phyloP scores from a whole-genome alignment of 2,888 invertebrate species.

The Prenolepis imparis region DNA sequence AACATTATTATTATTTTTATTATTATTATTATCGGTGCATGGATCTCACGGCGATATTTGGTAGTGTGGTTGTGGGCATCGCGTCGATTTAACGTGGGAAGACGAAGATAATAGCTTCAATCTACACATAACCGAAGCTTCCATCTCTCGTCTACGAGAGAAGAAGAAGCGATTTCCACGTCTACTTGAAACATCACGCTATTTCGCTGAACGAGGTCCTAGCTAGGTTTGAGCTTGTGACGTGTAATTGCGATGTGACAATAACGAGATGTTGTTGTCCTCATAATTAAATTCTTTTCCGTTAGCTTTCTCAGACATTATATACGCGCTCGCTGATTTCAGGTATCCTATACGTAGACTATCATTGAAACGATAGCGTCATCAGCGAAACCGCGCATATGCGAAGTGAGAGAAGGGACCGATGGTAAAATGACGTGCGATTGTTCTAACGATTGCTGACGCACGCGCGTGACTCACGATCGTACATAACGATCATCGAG shows the following conservation, averaged over 20 bases:
- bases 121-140: slow-evolving; percentile 46
- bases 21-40: slow-evolving; percentile 39
- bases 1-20: slow-evolving; percentile 54
- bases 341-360: background rate
- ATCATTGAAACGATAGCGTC: slow-evolving; percentile 56
- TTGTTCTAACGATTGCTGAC: slow-evolving; percentile 43
- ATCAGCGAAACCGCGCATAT: slow-evolving; percentile 50
- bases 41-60: slow-evolving; percentile 61
- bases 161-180: slow-evolving; percentile 59
- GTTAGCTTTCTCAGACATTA: slow-evolving; percentile 2
- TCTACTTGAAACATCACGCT: slow-evolving; percentile 20
- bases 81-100: slow-evolving; percentile 77
- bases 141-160: background rate
- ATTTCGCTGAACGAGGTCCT: background rate
- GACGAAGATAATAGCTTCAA: slow-evolving; percentile 69
- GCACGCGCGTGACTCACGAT: slow-evolving; percentile 60
- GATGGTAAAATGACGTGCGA: slow-evolving; percentile 49
- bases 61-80: slow-evolving; percentile 47
- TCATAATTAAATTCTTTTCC: slow-evolving; percentile 69
- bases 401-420: slow-evolving; percentile 30
- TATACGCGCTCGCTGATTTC: slow-evolving; percentile 4
- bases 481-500: slow-evolving; percentile 35
- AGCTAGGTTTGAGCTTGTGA: background rate
- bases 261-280: slow-evolving; percentile 46
- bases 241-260: background rate